These are phyloP conservation scores for Gouania willdenowi DNA, from an alignment of 2,797 vertebrate species.

Conservation along the genomic window DNA sequence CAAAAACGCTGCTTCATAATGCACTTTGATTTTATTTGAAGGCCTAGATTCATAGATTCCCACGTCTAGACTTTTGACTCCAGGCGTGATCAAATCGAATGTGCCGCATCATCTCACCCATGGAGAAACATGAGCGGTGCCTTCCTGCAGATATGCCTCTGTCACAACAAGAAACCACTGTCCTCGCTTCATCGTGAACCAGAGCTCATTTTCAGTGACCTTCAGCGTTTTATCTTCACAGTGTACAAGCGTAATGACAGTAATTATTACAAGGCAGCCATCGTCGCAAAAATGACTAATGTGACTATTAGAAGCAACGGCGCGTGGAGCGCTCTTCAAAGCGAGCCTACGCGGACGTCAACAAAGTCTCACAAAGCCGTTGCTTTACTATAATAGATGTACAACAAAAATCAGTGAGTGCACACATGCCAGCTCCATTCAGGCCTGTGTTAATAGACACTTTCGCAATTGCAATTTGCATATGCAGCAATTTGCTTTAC, in stretches of 20 bases:
- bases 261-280: constrained; percentile 51
- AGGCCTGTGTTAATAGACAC: constrained; percentile 56
- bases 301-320: constrained; percentile 52
- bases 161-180: not conserved
- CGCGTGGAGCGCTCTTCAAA: constrained; percentile 25
- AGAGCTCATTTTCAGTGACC: constrained; percentile 39
- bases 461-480: no score
- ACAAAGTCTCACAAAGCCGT: constrained; percentile 22
- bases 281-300: constrained; percentile 49
- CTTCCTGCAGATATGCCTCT: not conserved
- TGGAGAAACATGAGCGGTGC: not conserved
- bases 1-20: not conserved
- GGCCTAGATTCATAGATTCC: not conserved
- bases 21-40: constrained; percentile 6
- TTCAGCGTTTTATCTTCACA: constrained; percentile 38
- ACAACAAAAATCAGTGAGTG: constrained; percentile 36
- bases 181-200: not conserved
- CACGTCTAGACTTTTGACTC: not conserved
- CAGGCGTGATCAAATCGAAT: constrained; percentile 1
- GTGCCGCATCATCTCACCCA: not conserved
- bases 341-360: constrained; percentile 32
- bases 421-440: constrained; percentile 35
- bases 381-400: constrained; percentile 55
- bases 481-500: no score
- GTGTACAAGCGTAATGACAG: constrained; percentile 52